Base-by-base conservation (phyloP, 2,888 invertebrate genomes). In the Ryuthela nishihirai region DNA sequence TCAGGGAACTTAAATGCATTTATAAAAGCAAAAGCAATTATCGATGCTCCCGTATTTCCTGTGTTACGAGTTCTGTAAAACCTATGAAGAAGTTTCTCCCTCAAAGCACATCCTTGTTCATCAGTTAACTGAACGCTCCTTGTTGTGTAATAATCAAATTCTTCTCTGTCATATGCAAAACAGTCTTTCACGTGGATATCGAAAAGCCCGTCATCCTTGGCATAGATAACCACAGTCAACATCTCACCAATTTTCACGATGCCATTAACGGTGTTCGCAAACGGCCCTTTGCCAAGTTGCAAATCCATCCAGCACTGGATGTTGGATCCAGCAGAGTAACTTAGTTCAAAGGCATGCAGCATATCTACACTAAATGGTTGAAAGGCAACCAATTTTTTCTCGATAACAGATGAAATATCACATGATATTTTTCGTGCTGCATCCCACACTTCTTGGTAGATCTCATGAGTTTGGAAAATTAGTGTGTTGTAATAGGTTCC, bases 221-320 rank as follows among this genome's bases (percentile, higher is more conserved):
- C 76, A 71, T 84, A 85, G 0, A 86, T 82, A 23, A 85, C 75
- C 42, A 86, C 80, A 0, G 83, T 83, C 20, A 86, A 76, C 54
- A 82, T 81, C 68, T 85, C 84, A 6, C 85, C 86, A 54, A 85
- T 83, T 72, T 81, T 82, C 26, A 85, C 81, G 9, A 81, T 79
- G 48, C 80, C 78, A 64, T 80, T 77, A 20, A 85, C 76, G 3
- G 83, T 81, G 64, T 79, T 75, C 43, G 80, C 80, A 40, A 58
- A 58, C 24, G 86, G 86, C 71, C 82, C 85, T 65, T 79, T 77
- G 69, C 85, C 85, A 65, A 78, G 79, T 67, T 83, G 83, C 56
- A 85, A 84, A 65, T 85, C 85, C 85, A 86, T 85, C 85, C 85
- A 86, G 73, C 84, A 85, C 67, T 85, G 83, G 0, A 85, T 80